Evolutionary conservation across 2,797 vertebrate species (phyloP).

Genomic region (Tokudaia muenninki): DNA sequence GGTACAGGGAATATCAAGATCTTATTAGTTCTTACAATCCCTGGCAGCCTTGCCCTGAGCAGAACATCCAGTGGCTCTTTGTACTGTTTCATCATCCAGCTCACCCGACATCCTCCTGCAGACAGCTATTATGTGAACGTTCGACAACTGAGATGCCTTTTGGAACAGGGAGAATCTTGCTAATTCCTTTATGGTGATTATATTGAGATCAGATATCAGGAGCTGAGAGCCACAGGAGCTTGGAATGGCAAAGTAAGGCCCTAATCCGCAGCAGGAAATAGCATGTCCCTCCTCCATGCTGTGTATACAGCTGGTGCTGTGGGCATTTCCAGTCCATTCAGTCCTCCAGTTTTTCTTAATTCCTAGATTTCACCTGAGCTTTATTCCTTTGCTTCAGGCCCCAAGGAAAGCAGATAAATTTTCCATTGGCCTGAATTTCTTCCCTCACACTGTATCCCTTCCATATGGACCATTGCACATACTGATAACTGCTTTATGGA

Average conservation of each 20-base stretch:
- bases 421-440: neutral
- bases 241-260: neutral
- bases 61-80: neutral
- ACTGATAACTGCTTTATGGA: neutral
- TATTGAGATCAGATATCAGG: neutral
- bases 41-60: neutral
- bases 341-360: neutral
- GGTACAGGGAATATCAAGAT: neutral
- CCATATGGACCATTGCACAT: neutral
- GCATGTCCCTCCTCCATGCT: rapidly evolving
- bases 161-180: neutral
- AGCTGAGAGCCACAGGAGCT: neutral
- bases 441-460: neutral
- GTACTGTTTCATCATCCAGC: neutral
- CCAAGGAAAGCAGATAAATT: neutral
- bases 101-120: neutral
- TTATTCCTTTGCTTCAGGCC: neutral
- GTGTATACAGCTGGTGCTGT: neutral
- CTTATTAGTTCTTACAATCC: neutral
- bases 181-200: neutral
- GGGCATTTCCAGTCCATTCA: neutral
- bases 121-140: neutral
- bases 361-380: neutral
- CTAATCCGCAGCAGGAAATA: neutral
- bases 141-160: neutral